phyloP scores from a whole-genome alignment of 1,140 invertebrate species.

The Bombus confusus region DNA sequence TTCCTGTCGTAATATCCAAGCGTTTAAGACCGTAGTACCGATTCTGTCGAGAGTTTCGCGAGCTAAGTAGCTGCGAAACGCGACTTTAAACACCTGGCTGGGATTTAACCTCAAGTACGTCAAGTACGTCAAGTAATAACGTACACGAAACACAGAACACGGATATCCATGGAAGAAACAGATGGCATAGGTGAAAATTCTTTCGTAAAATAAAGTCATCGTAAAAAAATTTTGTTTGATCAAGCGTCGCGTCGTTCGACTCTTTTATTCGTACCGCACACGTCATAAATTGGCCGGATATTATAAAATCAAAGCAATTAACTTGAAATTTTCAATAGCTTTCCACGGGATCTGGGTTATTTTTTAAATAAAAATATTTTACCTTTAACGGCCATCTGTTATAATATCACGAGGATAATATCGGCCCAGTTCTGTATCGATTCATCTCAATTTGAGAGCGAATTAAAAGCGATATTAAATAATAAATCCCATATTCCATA shows the following conservation, averaged over 20 bases:
- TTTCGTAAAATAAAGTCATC: neutral
- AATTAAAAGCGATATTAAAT: neutral
- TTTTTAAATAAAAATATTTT: neutral
- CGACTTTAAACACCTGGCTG: too few relatives aligned
- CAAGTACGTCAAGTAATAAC: too few relatives aligned
- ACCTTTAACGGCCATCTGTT: neutral
- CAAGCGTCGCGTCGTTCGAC: neutral
- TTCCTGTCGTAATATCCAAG: neutral
- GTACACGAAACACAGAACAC: too few relatives aligned
- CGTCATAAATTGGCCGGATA: neutral
- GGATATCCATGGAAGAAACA: rapidly evolving
- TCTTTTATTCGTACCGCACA: neutral
- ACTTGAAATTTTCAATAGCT: neutral
- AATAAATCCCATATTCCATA: neutral
- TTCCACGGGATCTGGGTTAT: neutral
- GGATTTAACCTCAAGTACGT: too few relatives aligned
- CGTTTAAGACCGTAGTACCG: too few relatives aligned
- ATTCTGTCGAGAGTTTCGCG: too few relatives aligned
- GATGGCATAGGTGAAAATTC: neutral
- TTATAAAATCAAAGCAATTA: neutral
- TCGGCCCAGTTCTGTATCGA: neutral
- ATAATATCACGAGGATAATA: neutral
- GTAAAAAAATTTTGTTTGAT: neutral
- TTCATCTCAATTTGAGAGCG: neutral
- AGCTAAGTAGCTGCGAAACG: too few relatives aligned